phyloP scores from a whole-genome alignment of 2,888 invertebrate species.

The Fragum fragum region DNA sequence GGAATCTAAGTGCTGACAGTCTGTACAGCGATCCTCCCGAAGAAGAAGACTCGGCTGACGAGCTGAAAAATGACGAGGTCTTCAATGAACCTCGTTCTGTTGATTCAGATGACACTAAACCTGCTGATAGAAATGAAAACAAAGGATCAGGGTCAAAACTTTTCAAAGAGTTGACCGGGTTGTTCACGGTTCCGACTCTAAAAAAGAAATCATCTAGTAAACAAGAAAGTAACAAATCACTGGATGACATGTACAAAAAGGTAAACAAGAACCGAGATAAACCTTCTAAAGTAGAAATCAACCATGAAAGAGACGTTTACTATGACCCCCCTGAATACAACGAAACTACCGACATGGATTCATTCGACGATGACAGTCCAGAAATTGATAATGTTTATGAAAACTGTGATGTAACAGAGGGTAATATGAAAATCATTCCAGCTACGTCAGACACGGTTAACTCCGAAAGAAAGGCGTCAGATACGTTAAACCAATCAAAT shows the following conservation, averaged over 20 bases:
- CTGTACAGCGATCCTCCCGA: slow-evolving; percentile 25
- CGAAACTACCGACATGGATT: neutral
- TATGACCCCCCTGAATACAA: slow-evolving; percentile 23
- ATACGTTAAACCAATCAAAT: neutral
- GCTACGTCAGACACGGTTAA: neutral
- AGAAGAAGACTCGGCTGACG: slow-evolving; percentile 7
- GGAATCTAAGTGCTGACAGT: neutral
- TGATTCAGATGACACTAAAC: neutral
- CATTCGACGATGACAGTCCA: neutral
- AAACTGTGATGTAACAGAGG: slow-evolving; percentile 15
- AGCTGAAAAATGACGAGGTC: slow-evolving; percentile 2
- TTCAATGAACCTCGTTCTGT: neutral
- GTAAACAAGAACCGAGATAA: slow-evolving; percentile 10
- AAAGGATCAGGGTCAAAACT: neutral
- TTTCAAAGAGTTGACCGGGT: slow-evolving; percentile 1
- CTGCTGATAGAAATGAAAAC: neutral
- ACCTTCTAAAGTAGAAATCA: slow-evolving; percentile 11
- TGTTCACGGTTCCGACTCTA: neutral
- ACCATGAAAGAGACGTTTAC: slow-evolving; percentile 10
- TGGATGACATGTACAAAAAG: slow-evolving; percentile 14
- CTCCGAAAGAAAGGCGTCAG: neutral
- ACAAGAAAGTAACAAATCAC: neutral
- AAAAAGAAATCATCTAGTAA: neutral
- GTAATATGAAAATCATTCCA: slow-evolving; percentile 10
- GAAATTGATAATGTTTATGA: slow-evolving; percentile 27